Conservation (phyloP, 2,113 vertebrate genomes). For the Lichenostomus cassidix region DNA sequence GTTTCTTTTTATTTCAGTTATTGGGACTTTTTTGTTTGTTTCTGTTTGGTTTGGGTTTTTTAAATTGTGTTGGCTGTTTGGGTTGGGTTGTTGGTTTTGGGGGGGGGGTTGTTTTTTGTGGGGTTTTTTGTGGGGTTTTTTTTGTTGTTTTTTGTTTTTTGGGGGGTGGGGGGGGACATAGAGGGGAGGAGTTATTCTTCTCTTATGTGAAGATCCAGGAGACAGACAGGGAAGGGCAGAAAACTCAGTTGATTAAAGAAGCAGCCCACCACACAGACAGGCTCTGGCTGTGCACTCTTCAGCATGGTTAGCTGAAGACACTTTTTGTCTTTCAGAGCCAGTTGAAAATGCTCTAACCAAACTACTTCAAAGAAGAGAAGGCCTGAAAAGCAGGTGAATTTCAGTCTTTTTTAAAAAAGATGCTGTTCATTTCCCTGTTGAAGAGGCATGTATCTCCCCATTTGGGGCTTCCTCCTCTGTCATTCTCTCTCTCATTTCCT, state of each 20-base stretch:
- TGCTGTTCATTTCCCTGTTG: background rate
- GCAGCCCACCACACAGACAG: background rate
- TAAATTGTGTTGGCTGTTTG: too few relatives aligned
- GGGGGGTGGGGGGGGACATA: too few relatives aligned
- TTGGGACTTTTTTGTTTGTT: background rate
- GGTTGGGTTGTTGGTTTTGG: background rate
- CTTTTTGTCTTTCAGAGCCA: background rate
- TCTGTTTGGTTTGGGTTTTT: background rate
- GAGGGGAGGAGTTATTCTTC: background rate
- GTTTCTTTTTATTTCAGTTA: background rate
- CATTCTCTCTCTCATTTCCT: slow-evolving; percentile 65
- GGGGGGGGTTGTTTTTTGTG: too few relatives aligned
- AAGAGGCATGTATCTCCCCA: slow-evolving; percentile 30
- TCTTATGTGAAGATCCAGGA: background rate
- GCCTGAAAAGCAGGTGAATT: background rate
- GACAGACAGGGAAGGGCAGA: background rate
- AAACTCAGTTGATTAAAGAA: background rate
- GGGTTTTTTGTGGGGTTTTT: background rate
- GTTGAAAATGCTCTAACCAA: background rate
- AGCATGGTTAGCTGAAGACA: background rate
- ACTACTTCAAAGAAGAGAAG: background rate
- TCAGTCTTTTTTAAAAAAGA: background rate
- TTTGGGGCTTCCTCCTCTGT: slow-evolving; percentile 57
- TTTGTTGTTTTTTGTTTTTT: background rate
- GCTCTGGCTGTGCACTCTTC: background rate